Evolutionary conservation across 2,888 invertebrate species (phyloP).

Genomic region (Galerucella pusilla): DNA sequence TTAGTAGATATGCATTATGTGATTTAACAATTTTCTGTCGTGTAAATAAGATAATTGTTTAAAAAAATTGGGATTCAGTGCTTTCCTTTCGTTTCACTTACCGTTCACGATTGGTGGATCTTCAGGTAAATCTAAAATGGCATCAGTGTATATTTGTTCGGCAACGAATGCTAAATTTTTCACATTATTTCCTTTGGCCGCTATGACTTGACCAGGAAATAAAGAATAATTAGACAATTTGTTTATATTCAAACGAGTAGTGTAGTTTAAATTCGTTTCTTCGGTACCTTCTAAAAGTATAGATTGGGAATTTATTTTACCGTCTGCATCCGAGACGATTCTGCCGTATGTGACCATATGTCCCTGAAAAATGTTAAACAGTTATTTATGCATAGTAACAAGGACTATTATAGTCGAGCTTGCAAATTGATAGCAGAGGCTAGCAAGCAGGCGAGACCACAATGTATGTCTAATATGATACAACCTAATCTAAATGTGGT

Average conservation of each 20-base stretch:
- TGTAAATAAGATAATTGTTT: no score
- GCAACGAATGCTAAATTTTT: slow-evolving; percentile 76
- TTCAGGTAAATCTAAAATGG: slow-evolving; percentile 62
- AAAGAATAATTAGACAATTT: slow-evolving; percentile 72
- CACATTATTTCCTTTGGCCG: slow-evolving; percentile 78
- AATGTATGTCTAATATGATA: no score
- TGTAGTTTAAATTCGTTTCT: slow-evolving; percentile 66
- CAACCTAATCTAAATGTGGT: no score
- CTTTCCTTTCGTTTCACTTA: slow-evolving; percentile 36
- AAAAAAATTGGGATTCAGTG: no score
- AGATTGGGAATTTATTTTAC: slow-evolving; percentile 77
- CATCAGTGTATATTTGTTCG: slow-evolving; percentile 73
- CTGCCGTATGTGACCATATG: slow-evolving; percentile 71
- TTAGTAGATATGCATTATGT: no score
- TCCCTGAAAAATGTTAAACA: slow-evolving; percentile 43
- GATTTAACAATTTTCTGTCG: no score
- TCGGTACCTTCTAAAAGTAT: slow-evolving; percentile 76
- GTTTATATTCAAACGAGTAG: slow-evolving; percentile 65
- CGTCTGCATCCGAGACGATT: slow-evolving; percentile 80
- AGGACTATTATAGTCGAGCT: no score
- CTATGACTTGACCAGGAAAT: slow-evolving; percentile 84
- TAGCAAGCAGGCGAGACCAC: no score
- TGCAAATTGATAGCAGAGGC: no score
- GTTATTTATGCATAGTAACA: no score
- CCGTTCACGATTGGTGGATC: slow-evolving; percentile 64